A percentile compares a stretch with the other conserved stretches of the same genome.
Evolutionary conservation across 2,888 invertebrate genomes (phyloP).

Genomic region (Pomacea canaliculata): DNA sequence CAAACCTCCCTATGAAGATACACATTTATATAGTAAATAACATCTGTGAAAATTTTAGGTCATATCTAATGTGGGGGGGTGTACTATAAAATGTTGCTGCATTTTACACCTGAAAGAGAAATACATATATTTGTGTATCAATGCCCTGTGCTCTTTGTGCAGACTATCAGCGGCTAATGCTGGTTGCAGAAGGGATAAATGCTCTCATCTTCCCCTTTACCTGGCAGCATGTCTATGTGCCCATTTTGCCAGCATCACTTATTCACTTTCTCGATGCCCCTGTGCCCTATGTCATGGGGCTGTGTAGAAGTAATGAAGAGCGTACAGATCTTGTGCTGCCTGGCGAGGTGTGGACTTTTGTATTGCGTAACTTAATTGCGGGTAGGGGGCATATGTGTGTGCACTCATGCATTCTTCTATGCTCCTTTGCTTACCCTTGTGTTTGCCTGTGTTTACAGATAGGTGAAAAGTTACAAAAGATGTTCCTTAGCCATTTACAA

Average conservation of each 20-base stretch:
- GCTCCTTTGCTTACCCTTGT: neutral
- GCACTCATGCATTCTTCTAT: neutral
- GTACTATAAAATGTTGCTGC: neutral
- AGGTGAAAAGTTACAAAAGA: no score
- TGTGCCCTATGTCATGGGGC: slow-evolving; percentile 98
- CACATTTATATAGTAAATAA: no score
- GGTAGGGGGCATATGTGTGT: neutral
- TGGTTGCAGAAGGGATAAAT: slow-evolving; percentile 94
- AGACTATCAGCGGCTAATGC: slow-evolving; percentile 96
- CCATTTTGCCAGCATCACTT: slow-evolving; percentile 87
- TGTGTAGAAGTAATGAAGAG: slow-evolving; percentile 71
- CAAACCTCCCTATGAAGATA: no score
- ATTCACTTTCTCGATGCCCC: slow-evolving; percentile 96
- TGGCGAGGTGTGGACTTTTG: slow-evolving; percentile 56
- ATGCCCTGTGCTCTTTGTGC: slow-evolving; percentile 58
- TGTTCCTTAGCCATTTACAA: neutral
- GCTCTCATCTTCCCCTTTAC: slow-evolving; percentile 92
- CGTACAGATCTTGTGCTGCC: slow-evolving; percentile 53
- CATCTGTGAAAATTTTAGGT: no score
- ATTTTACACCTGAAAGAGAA: neutral
- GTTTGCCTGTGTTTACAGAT: no score
- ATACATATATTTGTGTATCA: neutral
- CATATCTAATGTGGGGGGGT: no score
- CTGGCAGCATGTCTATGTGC: slow-evolving; percentile 99
- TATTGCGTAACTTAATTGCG: neutral